Conservation (phyloP, 2,113 vertebrate genomes). For the Saccopteryx leptura region DNA sequence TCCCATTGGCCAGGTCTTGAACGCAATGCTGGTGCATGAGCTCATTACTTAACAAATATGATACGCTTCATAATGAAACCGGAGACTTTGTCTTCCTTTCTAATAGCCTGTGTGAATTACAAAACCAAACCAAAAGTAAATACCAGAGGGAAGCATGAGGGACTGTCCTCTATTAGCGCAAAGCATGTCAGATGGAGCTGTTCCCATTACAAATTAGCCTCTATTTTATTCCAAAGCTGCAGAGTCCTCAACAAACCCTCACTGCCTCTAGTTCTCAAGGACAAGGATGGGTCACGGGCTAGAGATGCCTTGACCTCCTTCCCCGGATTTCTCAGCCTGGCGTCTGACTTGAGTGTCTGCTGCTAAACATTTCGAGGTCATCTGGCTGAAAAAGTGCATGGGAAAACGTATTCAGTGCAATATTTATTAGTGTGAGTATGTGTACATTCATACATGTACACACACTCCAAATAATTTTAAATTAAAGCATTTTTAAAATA, state of each 20-base stretch:
- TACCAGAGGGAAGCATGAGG: constrained; percentile 42
- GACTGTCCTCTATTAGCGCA: constrained; percentile 79
- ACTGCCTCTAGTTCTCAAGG: constrained; percentile 88
- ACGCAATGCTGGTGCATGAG: background rate
- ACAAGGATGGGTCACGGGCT: constrained; percentile 87
- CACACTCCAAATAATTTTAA: constrained; percentile 90
- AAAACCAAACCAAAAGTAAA: constrained; percentile 68
- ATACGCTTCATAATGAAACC: constrained; percentile 46
- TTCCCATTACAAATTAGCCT: constrained; percentile 87
- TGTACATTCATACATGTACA: constrained; percentile 82
- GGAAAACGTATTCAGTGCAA: constrained; percentile 83
- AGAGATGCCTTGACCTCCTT: constrained; percentile 82
- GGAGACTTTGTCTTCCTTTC: constrained; percentile 60
- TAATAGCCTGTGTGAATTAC: constrained; percentile 58
- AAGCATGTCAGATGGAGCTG: constrained; percentile 69
- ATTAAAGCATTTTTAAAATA: constrained; percentile 90
- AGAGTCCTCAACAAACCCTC: constrained; percentile 85
- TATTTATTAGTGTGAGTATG: constrained; percentile 87
- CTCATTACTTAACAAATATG: constrained; percentile 51
- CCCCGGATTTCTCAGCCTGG: constrained; percentile 73
- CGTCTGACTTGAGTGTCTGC: constrained; percentile 89
- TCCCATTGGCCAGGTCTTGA: background rate
- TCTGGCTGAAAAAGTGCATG: constrained; percentile 78
- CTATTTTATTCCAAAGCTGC: constrained; percentile 84
- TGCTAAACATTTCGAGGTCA: constrained; percentile 85